Percentiles rank a stretch among this genome's conserved stretches.
Evolutionary conservation across 2,888 invertebrate species (phyloP).

Genomic region (Ectemnius lituratus): DNA sequence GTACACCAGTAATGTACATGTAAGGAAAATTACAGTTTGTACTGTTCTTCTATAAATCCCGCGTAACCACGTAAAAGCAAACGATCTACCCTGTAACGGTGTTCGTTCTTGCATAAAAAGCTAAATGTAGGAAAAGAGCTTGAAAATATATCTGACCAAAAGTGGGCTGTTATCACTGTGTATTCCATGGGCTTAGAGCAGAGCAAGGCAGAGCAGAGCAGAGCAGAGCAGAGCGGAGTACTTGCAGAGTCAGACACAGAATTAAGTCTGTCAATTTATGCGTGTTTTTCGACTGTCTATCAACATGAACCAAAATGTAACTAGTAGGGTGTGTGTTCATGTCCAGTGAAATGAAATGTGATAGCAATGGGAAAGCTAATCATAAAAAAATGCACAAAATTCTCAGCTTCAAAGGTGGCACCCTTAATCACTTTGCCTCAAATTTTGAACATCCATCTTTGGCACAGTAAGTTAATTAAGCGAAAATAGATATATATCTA

Average conservation of each 20-base stretch:
- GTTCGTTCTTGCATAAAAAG: background rate
- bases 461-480: constrained; percentile 71
- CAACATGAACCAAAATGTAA: constrained; percentile 21
- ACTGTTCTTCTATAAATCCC: no score
- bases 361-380: constrained; percentile 39
- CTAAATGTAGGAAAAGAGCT: constrained; percentile 9
- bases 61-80: no score
- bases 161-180: constrained; percentile 25
- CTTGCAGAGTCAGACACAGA: constrained; percentile 20
- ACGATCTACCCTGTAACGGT: no score
- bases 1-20: no score
- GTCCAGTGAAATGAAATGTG: constrained; percentile 25
- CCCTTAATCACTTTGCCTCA: constrained; percentile 57
- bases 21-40: no score
- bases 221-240: no score
- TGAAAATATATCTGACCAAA: constrained; percentile 9
- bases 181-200: constrained; percentile 15
- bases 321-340: constrained; percentile 15
- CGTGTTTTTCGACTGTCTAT: constrained; percentile 16
- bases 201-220: background rate
- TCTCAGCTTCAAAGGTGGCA: constrained; percentile 54
- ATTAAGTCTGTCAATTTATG: constrained; percentile 13
- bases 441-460: constrained; percentile 74
- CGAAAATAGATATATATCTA: constrained; percentile 51
- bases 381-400: constrained; percentile 60